Evolutionary conservation across 1,140 invertebrate species (phyloP), one percentile per base, ranked within the genome.

Genomic region (Macrocentrus cingulum): DNA sequence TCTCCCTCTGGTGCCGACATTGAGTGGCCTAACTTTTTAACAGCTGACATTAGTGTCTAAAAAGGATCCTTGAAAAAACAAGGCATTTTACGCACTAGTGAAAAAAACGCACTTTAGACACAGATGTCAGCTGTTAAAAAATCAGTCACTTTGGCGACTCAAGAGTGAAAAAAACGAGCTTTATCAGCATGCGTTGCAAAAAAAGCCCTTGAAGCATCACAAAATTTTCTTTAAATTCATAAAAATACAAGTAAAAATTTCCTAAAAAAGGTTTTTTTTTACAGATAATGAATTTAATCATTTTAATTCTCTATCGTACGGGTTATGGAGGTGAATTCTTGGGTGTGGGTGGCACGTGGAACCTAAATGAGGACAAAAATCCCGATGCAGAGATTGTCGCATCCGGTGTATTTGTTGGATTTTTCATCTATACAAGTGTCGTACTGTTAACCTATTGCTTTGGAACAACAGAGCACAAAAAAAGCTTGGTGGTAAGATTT

Each of bases 361-460:
- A 94, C 75, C 76, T 92, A n/a, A 89, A 91, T 66, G 91, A 92
- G 74, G 88, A 90, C 66, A 92, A 92, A 77, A 90, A 87, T 73
- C 85, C 89, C 0, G 91, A 92, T 69, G 87, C 87, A 19, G 91
- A 92, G 81, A 92, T 92, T 23, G 85, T 93, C 0, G 90, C 90
- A 1, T 91, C 90, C 0, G 91, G 91, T 9, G 87, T 94, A 0
- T 87, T 92, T 59, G 88, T 94, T 2, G 91, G 91, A 8, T 94
- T 87, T 72, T 86, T 92, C 62, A 89, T 94, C 22, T 92, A 91
- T 75, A 91, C 88, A 0, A 76, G 81, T 1, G 87, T 87, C 1
- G 84, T 89, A 23, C 70, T 90, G 11, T 83, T 91, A 62, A 86
- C 85, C 16, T 87, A 80, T 65, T 85, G 88, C 51, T 90, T 92